Conservation (phyloP, 2,113 vertebrate species). For the Caranx ignobilis region DNA sequence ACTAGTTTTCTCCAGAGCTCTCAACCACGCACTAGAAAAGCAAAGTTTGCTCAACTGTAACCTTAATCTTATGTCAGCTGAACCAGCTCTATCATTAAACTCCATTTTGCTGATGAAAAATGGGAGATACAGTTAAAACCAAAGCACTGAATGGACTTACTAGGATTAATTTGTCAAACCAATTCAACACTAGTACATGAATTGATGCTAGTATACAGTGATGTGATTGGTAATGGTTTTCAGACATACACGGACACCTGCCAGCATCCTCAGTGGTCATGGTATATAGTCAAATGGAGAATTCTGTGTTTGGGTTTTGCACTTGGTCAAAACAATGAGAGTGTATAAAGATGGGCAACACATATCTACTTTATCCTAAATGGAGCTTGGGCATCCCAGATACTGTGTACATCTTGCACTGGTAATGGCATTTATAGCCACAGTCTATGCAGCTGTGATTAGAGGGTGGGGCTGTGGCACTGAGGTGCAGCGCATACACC, state of each 20-base stretch:
- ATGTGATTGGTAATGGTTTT: background rate
- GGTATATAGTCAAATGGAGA: background rate
- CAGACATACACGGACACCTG: background rate
- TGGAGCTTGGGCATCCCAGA: too few relatives aligned
- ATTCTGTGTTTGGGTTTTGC: constrained; percentile 12
- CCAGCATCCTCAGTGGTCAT: constrained; percentile 1
- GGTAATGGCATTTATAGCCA: too few relatives aligned
- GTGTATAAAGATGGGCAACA: too few relatives aligned
- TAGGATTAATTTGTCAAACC: background rate
- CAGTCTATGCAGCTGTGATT: too few relatives aligned
- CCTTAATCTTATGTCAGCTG: background rate
- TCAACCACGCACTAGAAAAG: background rate
- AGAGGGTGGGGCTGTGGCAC: too few relatives aligned
- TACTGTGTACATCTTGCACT: too few relatives aligned
- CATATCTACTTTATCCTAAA: too few relatives aligned
- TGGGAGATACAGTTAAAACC: background rate
- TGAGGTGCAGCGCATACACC: too few relatives aligned
- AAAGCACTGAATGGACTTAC: background rate
- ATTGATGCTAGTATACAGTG: background rate
- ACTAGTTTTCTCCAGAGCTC: background rate
- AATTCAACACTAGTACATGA: background rate
- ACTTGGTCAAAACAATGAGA: background rate
- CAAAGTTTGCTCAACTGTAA: background rate
- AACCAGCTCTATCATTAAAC: background rate
- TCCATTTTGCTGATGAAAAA: background rate